Evolutionary conservation across 1,140 invertebrate genomes (phyloP), one percentile per base, ranked within the genome.

Genomic region (Bursaphelenchus mucronatus): DNA sequence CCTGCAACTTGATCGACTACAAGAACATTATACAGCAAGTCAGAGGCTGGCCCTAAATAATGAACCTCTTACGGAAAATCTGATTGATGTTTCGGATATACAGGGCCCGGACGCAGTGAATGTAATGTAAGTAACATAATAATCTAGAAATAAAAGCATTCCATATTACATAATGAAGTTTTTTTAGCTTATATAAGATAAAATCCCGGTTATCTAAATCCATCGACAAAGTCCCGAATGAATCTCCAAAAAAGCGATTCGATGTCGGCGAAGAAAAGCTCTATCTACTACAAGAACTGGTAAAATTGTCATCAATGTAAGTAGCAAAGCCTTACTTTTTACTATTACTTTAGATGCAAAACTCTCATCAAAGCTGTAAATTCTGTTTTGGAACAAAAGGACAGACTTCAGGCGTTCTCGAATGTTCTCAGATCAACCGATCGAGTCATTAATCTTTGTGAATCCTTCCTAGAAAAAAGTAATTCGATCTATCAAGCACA

Each of bases 401-500:
- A 59, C 17, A 39, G 57, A n/a, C 30, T 11, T 0, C 11, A 46
- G 11, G 13, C 41, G 13, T 1, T 44, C 10, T 11, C 11, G 13
- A 11, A 13, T 13, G 40, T 43, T 11, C 13, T 59, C 13, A 11
- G 19, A 11, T 41, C 15, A 19, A 55, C 63, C 9, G 55, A 57
- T 45, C 46, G 50, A 21, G 49, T 64, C 41, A 51, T 15, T 6
- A 41, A 49, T 9, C 13, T 19, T 9, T 63, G 57, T 17, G 63
- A 64, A 43, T 61, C 15, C n/a, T 44, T 64, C 11, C 19, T 64
- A 3, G 40, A 39, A 13, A 63, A 64, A 51, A 51, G 63, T 17
- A 64, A 63, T 43, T 55, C 63, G 2, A 61, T 55, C 15, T 64
- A 64, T 51, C 63, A 64, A 40, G 63, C 63, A 8, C 63, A 63